Evolutionary conservation across 2,113 vertebrate species (phyloP).

Genomic region (Ageneiosus marmoratus): DNA sequence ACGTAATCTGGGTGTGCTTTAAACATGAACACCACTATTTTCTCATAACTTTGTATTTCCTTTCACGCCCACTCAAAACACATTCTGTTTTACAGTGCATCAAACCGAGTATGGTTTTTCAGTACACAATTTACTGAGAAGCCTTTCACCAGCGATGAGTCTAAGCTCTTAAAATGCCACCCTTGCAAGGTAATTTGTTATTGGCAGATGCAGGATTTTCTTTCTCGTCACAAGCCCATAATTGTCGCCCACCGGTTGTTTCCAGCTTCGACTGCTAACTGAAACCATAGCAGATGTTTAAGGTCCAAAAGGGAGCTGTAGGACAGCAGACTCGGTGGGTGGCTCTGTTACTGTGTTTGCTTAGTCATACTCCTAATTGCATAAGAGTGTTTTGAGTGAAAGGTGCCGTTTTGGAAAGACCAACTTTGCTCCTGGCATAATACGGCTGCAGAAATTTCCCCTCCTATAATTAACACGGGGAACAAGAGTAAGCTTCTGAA

Average conservation of each 20-base stretch:
- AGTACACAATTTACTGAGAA: slow-evolving; percentile 7
- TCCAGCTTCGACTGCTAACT: slow-evolving; percentile 40
- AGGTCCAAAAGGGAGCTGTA: slow-evolving; percentile 41
- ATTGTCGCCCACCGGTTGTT: slow-evolving; percentile 50
- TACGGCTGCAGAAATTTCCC: slow-evolving; percentile 27
- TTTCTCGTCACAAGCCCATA: slow-evolving; percentile 38
- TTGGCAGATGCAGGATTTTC: slow-evolving; percentile 40
- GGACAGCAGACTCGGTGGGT: slow-evolving; percentile 51
- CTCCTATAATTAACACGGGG: slow-evolving; percentile 19
- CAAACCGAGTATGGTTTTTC: background rate
- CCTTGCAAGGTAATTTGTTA: slow-evolving; percentile 26
- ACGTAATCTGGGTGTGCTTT: background rate
- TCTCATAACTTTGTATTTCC: slow-evolving; percentile 5
- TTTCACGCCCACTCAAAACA: slow-evolving; percentile 23
- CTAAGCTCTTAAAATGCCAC: slow-evolving; percentile 2
- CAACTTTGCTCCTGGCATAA: slow-evolving; percentile 25
- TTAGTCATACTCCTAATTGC: slow-evolving; percentile 55
- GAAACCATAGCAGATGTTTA: slow-evolving; percentile 46
- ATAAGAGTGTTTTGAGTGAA: slow-evolving; percentile 36
- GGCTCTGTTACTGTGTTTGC: slow-evolving; percentile 43
- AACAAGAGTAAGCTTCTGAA: background rate
- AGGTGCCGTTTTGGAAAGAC: slow-evolving; percentile 47
- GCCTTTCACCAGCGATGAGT: background rate
- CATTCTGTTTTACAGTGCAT: slow-evolving; percentile 16
- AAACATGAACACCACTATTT: background rate